Evolutionary conservation across 2,797 vertebrate genomes (phyloP).

Genomic region (Tympanoctomys barrerae): DNA sequence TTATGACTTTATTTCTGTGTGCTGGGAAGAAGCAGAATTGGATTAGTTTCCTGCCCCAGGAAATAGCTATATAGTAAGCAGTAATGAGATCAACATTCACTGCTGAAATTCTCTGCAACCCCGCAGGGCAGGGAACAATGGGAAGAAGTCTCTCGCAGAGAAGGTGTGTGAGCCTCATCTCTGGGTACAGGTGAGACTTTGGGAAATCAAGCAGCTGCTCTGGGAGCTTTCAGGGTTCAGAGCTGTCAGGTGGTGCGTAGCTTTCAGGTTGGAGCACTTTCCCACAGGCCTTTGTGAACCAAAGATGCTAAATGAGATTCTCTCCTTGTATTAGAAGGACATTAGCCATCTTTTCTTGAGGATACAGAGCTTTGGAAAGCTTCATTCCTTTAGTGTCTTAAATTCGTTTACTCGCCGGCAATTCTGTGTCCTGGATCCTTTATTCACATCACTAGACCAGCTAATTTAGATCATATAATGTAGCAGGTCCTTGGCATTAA

Average conservation of each 20-base stretch:
- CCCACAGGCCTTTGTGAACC: neutral
- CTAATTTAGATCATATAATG: neutral
- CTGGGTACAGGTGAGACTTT: neutral
- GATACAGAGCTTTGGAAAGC: neutral
- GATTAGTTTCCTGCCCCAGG: constrained; percentile 66
- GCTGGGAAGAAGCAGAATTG: constrained; percentile 55
- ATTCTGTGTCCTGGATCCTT: constrained; percentile 20
- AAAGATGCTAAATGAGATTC: neutral
- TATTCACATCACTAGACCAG: neutral
- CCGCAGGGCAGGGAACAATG: neutral
- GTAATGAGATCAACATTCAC: constrained; percentile 35
- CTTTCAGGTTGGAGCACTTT: neutral
- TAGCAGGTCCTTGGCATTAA: neutral
- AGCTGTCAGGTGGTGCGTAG: neutral
- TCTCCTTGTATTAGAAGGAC: neutral
- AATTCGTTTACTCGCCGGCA: neutral
- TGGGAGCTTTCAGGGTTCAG: neutral
- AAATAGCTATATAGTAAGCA: constrained; percentile 31
- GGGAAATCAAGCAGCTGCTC: neutral
- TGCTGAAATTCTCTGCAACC: neutral
- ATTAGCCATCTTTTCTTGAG: neutral
- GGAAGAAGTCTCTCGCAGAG: neutral
- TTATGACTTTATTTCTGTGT: constrained; percentile 44
- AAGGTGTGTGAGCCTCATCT: neutral
- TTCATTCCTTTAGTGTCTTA: neutral